Percentiles rank a stretch among this genome's conserved stretches.
phyloP scores from a whole-genome alignment of 2,888 invertebrate genomes.

The Erannis defoliaria region DNA sequence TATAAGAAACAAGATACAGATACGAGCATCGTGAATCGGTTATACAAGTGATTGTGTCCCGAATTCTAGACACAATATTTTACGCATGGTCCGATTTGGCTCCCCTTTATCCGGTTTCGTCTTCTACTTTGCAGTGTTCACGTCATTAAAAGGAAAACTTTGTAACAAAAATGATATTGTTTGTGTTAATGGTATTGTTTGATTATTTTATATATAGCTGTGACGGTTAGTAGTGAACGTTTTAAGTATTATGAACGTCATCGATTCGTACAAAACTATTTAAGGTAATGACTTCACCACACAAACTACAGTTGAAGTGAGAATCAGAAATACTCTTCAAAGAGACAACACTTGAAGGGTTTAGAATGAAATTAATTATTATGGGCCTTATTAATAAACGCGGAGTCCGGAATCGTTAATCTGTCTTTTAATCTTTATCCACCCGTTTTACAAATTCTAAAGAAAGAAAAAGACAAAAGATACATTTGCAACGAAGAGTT shows the following conservation, averaged over 20 bases:
- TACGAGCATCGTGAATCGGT: slow-evolving; percentile 19
- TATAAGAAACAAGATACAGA: slow-evolving; percentile 37
- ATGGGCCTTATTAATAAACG: too few species aligned
- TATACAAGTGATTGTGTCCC: slow-evolving; percentile 43
- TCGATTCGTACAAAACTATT: background rate
- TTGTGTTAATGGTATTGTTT: too few species aligned
- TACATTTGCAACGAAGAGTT: too few species aligned
- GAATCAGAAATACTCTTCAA: background rate
- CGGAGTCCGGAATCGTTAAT: too few species aligned
- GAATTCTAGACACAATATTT: slow-evolving; percentile 50
- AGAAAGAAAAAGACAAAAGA: too few species aligned
- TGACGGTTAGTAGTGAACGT: slow-evolving; percentile 1
- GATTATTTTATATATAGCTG: slow-evolving; percentile 11
- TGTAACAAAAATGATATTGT: background rate
- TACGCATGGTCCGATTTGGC: slow-evolving; percentile 45
- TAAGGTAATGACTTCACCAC: background rate
- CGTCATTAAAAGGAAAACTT: slow-evolving; percentile 2
- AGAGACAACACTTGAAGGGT: too few species aligned
- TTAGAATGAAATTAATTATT: too few species aligned
- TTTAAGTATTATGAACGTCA: slow-evolving; percentile 6
- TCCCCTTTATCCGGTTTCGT: slow-evolving; percentile 27
- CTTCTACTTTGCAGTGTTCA: slow-evolving; percentile 9
- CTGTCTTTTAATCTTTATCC: too few species aligned
- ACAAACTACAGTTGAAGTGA: background rate
- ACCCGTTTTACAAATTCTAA: too few species aligned